These are phyloP conservation scores for Iguana delicatissima DNA, from an alignment of 2,797 vertebrate species.

Conservation along the genomic window DNA sequence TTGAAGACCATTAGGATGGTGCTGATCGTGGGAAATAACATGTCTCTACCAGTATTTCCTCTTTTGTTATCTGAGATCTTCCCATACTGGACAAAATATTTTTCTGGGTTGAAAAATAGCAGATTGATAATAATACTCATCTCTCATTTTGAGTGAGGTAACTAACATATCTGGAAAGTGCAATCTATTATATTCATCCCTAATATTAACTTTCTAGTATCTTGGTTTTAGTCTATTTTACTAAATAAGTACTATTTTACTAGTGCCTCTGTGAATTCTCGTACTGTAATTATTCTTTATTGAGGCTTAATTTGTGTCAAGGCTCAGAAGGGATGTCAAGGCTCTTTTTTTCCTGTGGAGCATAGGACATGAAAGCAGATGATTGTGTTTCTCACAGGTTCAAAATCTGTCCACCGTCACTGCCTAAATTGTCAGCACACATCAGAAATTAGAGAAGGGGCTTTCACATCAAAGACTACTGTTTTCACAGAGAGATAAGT, in stretches of 20 bases:
- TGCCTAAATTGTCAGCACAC: background rate
- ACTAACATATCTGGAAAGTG: no score
- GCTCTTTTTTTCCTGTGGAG: background rate
- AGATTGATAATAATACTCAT: background rate
- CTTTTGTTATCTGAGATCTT: background rate
- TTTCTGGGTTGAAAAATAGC: background rate
- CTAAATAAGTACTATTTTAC: background rate
- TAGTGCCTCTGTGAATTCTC: background rate
- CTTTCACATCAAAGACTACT: conserved; percentile 6
- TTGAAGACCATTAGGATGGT: background rate
- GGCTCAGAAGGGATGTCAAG: background rate
- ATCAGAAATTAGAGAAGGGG: background rate
- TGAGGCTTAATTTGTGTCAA: conserved; percentile 2
- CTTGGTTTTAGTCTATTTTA: background rate
- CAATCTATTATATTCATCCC: no score
- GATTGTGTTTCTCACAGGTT: background rate
- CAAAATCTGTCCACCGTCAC: background rate
- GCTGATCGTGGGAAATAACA: background rate
- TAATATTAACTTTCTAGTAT: background rate
- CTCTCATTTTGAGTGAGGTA: background rate
- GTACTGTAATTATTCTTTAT: background rate
- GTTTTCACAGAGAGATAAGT: background rate
- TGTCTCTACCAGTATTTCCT: background rate
- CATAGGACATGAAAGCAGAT: background rate
- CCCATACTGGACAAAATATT: background rate